Evolutionary conservation across 2,113 vertebrate species (phyloP), one percentile per base, ranked within the genome.

Genomic region (Zosterops pallidus): DNA sequence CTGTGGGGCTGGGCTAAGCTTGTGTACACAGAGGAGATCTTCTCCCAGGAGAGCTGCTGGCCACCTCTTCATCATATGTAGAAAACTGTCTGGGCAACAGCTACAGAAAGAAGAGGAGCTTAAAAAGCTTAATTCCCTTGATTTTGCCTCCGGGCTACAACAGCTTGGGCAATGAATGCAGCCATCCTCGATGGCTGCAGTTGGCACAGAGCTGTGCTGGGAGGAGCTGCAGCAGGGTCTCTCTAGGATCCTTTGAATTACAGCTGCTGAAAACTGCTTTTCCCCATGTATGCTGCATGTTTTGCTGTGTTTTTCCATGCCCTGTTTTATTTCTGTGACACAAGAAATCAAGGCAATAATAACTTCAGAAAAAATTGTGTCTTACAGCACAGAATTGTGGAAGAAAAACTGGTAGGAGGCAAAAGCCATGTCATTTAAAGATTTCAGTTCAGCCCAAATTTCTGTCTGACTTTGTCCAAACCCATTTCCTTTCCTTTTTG

Each of bases 121-220:
- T 74, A 53, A 53, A 83, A 92, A 50, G 15, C 20, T 49, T 50
- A 50, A 84, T 78, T 94, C 31, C 59, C 59, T 86, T 80, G 50
- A 35, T 92, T 96, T 92, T 83, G 50, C 89, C 68, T 91, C 31
- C 0, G 22, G 72, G 72, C 50, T 92, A 17, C 72, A 86, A 24
- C 59, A 86, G 63, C 50, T 49, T 57, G 42, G 50, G 42, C 86
- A 56, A 10, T 9, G 72, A 47, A 52, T 22, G 69, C 52, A 55
- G 60, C 52, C 28, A 37, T 74, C 68, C 67, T 86, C 5, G 1
- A 4, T 42, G 64, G 60, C 72, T 63, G 56, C 47, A 25, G 42
- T 1, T 63, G 78, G 64, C 56, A 70, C 33, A 39, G 64, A 65
- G 68, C 68, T 81, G 39, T 59, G 76, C 69, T 2, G 0, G 50